Conservation (phyloP, 2,113 vertebrate species). For the Myotis brandtii region DNA sequence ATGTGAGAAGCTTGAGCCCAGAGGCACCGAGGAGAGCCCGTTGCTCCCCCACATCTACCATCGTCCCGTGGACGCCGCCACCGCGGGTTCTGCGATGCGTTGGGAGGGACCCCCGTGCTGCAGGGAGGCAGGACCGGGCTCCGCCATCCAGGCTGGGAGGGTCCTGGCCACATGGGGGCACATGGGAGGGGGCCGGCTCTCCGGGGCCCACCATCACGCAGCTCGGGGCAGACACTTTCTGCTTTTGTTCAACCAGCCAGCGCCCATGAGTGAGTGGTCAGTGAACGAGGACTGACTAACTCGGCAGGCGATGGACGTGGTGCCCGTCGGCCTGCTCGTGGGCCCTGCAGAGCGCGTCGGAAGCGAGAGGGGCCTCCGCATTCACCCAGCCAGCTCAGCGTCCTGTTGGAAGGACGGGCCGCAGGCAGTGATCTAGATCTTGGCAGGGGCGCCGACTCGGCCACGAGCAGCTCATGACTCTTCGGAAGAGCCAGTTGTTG, state of each 20-base stretch:
- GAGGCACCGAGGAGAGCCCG: neutral
- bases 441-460: neutral
- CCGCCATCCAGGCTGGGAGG: too few relatives aligned
- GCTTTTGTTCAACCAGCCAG: neutral
- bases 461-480: accelerated
- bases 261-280: neutral
- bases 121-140: neutral
- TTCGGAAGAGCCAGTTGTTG: neutral
- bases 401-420: too few relatives aligned
- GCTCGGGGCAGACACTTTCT: neutral
- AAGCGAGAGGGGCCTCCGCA: neutral
- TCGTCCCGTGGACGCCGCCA: neutral
- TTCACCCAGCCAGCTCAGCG: neutral
- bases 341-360: neutral
- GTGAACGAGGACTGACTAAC: neutral
- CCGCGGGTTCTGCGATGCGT: too few relatives aligned
- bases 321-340: neutral
- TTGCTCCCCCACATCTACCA: accelerated
- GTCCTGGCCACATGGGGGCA: accelerated
- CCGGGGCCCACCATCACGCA: too few relatives aligned
- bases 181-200: too few relatives aligned
- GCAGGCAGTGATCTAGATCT: neutral
- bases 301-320: accelerated
- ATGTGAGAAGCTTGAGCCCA: neutral
- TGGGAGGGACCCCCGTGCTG: neutral